Evolutionary conservation across 2,888 invertebrate genomes (phyloP).

Genomic region (Agrochola lota): DNA sequence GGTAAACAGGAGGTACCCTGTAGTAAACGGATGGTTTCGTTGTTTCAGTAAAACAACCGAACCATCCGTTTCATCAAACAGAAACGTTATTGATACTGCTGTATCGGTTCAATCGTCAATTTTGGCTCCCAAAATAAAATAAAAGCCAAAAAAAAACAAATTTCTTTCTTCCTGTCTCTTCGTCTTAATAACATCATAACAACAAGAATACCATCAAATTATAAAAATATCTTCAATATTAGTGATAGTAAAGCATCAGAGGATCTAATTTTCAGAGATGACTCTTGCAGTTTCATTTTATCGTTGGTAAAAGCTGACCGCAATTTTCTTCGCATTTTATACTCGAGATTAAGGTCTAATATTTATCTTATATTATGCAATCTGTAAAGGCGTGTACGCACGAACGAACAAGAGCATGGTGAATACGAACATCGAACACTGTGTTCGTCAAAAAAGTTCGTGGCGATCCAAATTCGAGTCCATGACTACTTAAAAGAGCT

Average conservation of each 20-base stretch:
- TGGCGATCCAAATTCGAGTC: no score
- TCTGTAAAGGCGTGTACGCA: no score
- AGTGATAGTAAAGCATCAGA: conserved; percentile 16
- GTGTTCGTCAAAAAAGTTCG: no score
- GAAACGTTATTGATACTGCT: neutral
- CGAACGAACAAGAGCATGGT: no score
- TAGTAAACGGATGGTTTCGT: no score
- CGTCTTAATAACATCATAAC: no score
- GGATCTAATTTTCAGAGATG: conserved; percentile 13
- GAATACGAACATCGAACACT: no score
- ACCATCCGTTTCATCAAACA: neutral
- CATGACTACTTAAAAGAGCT: no score
- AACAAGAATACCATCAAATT: no score
- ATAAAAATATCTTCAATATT: neutral
- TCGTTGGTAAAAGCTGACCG: conserved; percentile 4
- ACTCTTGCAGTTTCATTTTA: conserved; percentile 27
- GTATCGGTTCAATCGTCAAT: no score
- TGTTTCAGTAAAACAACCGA: neutral
- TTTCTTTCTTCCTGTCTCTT: conserved; percentile 26
- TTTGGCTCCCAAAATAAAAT: neutral
- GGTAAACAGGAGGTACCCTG: no score
- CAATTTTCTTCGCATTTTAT: conserved; percentile 10
- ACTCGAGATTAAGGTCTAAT: neutral
- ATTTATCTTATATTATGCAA: neutral
- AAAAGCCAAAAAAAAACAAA: neutral